Evolutionary conservation across 2,888 invertebrate species (phyloP).

Genomic region (Pyrgus malvae): DNA sequence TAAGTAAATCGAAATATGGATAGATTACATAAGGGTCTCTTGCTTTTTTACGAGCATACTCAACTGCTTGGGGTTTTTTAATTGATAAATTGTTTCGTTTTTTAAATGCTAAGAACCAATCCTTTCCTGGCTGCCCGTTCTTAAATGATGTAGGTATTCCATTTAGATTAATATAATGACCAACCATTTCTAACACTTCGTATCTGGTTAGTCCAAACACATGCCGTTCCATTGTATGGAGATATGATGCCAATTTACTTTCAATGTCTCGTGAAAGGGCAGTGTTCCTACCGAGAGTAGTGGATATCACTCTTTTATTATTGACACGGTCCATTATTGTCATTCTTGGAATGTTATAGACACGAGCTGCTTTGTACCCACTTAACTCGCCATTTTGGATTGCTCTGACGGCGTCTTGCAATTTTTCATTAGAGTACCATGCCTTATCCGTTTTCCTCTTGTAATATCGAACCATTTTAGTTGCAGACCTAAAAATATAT

Average conservation of each 20-base stretch:
- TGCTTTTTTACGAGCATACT: background rate
- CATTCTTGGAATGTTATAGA: background rate
- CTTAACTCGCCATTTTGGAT: background rate
- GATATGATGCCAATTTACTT: conserved; percentile 28
- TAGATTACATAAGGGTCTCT: conserved; percentile 32
- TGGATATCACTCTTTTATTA: background rate
- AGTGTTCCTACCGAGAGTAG: background rate
- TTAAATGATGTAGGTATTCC: conserved; percentile 42
- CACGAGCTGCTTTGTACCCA: background rate
- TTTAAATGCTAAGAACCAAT: conserved; percentile 43
- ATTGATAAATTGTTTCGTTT: conserved; percentile 43
- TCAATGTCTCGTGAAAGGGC: conserved; percentile 27
- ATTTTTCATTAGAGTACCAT: background rate
- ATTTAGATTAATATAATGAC: conserved; percentile 39
- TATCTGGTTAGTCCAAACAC: conserved; percentile 47
- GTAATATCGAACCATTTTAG: background rate
- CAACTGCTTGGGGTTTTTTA: conserved; percentile 50
- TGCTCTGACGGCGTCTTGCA: background rate
- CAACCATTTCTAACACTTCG: conserved; percentile 43
- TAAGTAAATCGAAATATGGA: background rate
- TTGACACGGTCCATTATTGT: background rate
- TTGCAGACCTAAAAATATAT: background rate
- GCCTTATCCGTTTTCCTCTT: background rate
- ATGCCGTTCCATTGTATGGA: conserved; percentile 41
- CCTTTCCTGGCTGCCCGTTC: conserved; percentile 41